A percentile compares a stretch with the other conserved stretches of the same genome.
Conservation (phyloP, 2,113 vertebrate genomes). For the Vulpes lagopus region DNA sequence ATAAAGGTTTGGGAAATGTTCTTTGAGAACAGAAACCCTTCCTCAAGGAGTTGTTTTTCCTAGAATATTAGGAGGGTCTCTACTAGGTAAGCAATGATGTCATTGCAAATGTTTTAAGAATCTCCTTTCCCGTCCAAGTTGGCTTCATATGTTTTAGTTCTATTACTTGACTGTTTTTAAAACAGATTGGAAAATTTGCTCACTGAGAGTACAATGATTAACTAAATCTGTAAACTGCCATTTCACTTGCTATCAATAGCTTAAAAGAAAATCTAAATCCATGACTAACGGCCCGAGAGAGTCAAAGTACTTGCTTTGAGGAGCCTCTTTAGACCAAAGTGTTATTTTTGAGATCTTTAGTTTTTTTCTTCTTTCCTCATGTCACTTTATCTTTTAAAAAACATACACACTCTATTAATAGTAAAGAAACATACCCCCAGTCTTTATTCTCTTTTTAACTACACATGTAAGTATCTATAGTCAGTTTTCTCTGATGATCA, state of each 20-base stretch:
- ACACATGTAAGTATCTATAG: not conserved
- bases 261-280: constrained; percentile 61
- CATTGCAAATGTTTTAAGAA: not conserved
- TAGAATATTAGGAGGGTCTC: constrained; percentile 51
- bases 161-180: constrained; percentile 46
- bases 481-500: not conserved
- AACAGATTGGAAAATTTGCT: constrained; percentile 64
- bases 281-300: constrained; percentile 41
- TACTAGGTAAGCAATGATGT: constrained; percentile 46
- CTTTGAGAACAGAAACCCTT: constrained; percentile 62
- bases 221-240: constrained; percentile 66
- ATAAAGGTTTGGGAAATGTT: constrained; percentile 60
- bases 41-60: constrained; percentile 50
- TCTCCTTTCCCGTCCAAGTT: constrained; percentile 12
- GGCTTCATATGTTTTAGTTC: constrained; percentile 28
- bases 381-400: constrained; percentile 12
- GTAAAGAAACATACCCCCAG: not conserved
- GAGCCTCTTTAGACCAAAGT: constrained; percentile 41
- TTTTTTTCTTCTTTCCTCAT: not conserved
- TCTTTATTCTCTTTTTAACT: not conserved
- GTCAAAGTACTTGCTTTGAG: constrained; percentile 25
- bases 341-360: constrained; percentile 37
- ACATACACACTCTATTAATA: not conserved
- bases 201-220: constrained; percentile 68
- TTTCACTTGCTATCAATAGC: constrained; percentile 64